A percentile compares a stretch with the other conserved stretches of the same genome.
Conservation (phyloP, 2,888 invertebrate species). For the Thereva unica region DNA sequence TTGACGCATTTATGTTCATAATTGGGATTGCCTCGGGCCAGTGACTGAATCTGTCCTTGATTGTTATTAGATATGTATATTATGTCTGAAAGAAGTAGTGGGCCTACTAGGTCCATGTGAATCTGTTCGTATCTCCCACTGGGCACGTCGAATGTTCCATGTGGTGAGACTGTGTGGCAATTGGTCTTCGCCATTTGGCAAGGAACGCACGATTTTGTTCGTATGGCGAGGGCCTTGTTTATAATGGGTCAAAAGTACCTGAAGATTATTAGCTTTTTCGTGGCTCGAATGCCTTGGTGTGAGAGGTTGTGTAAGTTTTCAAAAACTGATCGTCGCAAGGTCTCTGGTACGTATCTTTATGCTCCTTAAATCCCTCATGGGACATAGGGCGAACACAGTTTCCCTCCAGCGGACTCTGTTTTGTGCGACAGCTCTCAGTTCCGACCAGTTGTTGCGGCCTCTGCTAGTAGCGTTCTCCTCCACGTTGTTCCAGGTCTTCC, state of each 20-base stretch:
- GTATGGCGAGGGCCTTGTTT: neutral
- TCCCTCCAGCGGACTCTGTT: no score
- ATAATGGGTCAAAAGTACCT: neutral
- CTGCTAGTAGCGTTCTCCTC: no score
- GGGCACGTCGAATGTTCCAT: neutral
- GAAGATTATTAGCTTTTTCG: neutral
- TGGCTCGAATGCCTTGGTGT: neutral
- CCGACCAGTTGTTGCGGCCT: no score
- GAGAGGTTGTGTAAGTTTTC: neutral
- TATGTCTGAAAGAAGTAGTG: neutral
- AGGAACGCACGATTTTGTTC: neutral
- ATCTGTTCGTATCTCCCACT: constrained; percentile 36
- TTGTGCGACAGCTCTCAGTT: no score
- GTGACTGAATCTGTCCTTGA: no score
- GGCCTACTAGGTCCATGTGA: constrained; percentile 38
- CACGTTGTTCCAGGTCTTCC: no score
- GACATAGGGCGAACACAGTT: no score
- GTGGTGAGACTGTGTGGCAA: neutral
- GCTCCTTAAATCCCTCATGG: no score
- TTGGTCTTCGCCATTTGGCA: neutral
- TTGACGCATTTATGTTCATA: no score
- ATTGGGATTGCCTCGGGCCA: no score
- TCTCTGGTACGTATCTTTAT: neutral
- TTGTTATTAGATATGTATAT: neutral
- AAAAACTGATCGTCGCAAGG: neutral